Evolutionary conservation across 2,797 vertebrate species (phyloP).

Genomic region (Sebastes glaucus): DNA sequence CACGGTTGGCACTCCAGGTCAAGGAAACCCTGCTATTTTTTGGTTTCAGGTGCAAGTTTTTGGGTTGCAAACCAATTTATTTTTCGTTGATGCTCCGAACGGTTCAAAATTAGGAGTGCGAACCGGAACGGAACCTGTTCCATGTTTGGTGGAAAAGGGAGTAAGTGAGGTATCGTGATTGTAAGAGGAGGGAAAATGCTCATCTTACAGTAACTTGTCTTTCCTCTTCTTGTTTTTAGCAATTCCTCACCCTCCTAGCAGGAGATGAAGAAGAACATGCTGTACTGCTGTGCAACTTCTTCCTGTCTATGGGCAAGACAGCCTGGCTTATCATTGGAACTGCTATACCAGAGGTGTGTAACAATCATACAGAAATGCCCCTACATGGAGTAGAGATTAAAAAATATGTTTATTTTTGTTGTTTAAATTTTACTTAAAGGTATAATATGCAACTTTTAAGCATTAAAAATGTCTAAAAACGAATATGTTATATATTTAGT

Average conservation of each 20-base stretch:
- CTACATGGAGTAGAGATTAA: neutral
- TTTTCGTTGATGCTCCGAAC: neutral
- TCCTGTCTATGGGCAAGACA: conserved; percentile 93
- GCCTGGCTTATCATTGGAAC: conserved; percentile 93
- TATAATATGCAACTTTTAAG: too few relatives aligned
- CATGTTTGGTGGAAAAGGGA: neutral
- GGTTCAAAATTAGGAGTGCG: neutral
- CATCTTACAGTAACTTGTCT: neutral
- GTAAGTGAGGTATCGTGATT: neutral
- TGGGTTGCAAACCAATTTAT: neutral
- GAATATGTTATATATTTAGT: too few relatives aligned
- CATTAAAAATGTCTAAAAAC: too few relatives aligned
- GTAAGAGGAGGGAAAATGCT: neutral
- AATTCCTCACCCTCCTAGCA: conserved; percentile 94
- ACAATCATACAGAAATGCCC: neutral
- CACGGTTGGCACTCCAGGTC: neutral
- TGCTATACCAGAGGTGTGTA: conserved; percentile 93
- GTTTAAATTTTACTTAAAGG: too few relatives aligned
- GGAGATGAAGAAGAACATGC: conserved; percentile 97
- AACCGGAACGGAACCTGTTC: neutral
- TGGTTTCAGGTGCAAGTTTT: neutral
- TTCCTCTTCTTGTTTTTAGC: conserved; percentile 74
- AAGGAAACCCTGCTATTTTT: neutral
- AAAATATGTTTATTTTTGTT: neutral
- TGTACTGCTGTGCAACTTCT: conserved; percentile 94